A percentile compares a stretch with the other conserved stretches of the same genome.
These are phyloP conservation scores for Calephelis virginiensis DNA, from an alignment of 1,140 invertebrate genomes.

Conservation along the genomic window DNA sequence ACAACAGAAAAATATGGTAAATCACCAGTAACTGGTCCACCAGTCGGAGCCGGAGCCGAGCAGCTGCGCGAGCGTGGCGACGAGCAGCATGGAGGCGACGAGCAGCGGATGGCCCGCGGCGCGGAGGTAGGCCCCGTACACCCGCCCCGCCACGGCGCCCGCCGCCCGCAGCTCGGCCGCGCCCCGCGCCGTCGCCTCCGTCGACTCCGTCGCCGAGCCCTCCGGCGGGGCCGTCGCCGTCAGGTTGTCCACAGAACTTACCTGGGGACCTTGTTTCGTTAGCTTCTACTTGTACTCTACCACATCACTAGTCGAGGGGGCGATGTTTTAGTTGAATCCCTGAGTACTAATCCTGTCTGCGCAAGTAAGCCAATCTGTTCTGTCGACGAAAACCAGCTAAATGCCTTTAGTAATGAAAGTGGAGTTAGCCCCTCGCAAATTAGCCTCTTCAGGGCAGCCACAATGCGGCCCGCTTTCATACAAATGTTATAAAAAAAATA, in stretches of 20 bases:
- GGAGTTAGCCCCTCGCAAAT: too few relatives aligned
- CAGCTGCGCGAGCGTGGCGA: slow-evolving; percentile 81
- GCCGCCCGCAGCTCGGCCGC: slow-evolving; percentile 78
- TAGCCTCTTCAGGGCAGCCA: too few relatives aligned
- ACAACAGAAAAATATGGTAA: background rate
- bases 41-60: slow-evolving; percentile 84
- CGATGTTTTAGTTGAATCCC: too few relatives aligned
- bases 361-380: too few relatives aligned
- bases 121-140: slow-evolving; percentile 82
- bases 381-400: too few relatives aligned
- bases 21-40: slow-evolving; percentile 84
- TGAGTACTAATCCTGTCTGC: too few relatives aligned
- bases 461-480: too few relatives aligned
- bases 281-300: too few relatives aligned
- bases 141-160: slow-evolving; percentile 79
- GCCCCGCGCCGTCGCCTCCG: slow-evolving; percentile 61
- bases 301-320: too few relatives aligned
- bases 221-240: slow-evolving; percentile 76
- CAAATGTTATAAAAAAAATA: too few relatives aligned
- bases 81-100: slow-evolving; percentile 69
- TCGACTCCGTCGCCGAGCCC: slow-evolving; percentile 65
- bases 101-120: slow-evolving; percentile 79
- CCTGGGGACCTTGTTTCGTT: slow-evolving; percentile 28
- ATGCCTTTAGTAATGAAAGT: too few relatives aligned
- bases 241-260: slow-evolving; percentile 80